Conservation (phyloP, 2,113 vertebrate genomes). For the Uropsilus gracilis region DNA sequence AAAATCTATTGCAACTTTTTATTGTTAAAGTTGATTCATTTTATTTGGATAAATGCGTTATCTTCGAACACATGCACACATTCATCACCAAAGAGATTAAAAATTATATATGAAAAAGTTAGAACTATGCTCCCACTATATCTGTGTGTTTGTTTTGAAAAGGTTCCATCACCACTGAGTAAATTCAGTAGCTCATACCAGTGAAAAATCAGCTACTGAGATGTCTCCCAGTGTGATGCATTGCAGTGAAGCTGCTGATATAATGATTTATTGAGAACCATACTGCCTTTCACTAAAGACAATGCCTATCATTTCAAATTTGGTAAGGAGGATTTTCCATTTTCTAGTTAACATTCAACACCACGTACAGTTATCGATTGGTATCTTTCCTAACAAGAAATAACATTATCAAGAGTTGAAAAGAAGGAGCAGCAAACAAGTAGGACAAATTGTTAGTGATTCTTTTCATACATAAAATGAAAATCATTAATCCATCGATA, state of each 20-base stretch:
- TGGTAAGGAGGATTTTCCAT: conserved; percentile 5
- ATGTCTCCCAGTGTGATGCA: conserved; percentile 47
- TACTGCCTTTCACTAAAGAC: conserved; percentile 59
- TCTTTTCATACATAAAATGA: conserved; percentile 67
- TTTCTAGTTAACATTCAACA: conserved; percentile 29
- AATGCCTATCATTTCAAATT: conserved; percentile 65
- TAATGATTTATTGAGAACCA: conserved; percentile 79
- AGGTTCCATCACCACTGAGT: conserved; percentile 38
- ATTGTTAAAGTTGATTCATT: not conserved
- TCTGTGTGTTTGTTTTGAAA: not conserved
- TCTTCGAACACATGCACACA: not conserved
- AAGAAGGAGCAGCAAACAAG: conserved; percentile 53
- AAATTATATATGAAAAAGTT: not conserved
- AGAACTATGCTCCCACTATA: not conserved
- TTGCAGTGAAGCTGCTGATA: conserved; percentile 63
- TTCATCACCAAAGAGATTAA: not conserved
- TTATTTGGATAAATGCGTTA: not conserved
- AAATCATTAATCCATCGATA: not conserved
- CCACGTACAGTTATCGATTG: conserved; percentile 36
- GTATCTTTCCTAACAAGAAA: rapidly evolving
- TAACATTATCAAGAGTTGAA: conserved; percentile 58
- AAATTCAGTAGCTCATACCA: conserved; percentile 41
- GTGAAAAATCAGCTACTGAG: conserved; percentile 58
- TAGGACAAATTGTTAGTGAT: conserved; percentile 66
- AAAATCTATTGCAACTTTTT: not conserved